Conservation (phyloP, 1,140 invertebrate species). For the Drosophila melanica region DNA sequence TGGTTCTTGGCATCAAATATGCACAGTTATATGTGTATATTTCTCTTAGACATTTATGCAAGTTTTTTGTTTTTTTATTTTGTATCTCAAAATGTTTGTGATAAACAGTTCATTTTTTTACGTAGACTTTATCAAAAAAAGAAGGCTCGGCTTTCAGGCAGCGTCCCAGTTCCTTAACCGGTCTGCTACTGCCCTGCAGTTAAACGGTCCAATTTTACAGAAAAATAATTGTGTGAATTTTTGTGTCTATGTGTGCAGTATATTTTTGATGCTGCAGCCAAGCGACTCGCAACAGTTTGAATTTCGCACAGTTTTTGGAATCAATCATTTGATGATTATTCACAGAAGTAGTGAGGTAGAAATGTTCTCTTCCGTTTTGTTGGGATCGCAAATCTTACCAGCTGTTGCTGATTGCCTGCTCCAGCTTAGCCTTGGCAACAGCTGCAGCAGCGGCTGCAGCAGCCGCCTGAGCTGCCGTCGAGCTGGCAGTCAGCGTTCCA, state of each 20-base stretch:
- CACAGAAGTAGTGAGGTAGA: conserved; percentile 83
- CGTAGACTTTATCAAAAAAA: conserved; percentile 10
- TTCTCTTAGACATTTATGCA: conserved; percentile 40
- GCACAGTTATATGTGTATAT: conserved; percentile 15
- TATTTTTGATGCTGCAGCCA: conserved; percentile 7
- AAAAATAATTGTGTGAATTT: conserved; percentile 12
- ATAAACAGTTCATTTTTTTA: conserved; percentile 40
- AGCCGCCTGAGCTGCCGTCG: conserved; percentile 52
- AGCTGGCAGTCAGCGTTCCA: conserved; percentile 86
- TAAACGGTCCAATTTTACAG: conserved; percentile 8
- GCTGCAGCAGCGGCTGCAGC: conserved; percentile 53
- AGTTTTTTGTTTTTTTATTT: background rate
- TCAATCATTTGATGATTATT: conserved; percentile 79
- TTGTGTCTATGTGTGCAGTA: conserved; percentile 9
- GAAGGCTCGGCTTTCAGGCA: background rate
- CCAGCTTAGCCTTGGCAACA: conserved; percentile 71
- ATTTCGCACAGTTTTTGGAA: conserved; percentile 60
- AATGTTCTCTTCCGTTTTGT: conserved; percentile 64
- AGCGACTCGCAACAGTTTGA: conserved; percentile 22
- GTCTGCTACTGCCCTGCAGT: background rate
- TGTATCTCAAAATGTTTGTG: conserved; percentile 10
- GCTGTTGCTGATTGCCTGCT: conserved; percentile 71
- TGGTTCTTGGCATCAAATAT: conserved; percentile 63
- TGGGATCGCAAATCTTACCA: conserved; percentile 51
- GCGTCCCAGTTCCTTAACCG: conserved; percentile 7